Evolutionary conservation across 2,888 invertebrate species (phyloP).

Genomic region (Colostygia pectinataria): DNA sequence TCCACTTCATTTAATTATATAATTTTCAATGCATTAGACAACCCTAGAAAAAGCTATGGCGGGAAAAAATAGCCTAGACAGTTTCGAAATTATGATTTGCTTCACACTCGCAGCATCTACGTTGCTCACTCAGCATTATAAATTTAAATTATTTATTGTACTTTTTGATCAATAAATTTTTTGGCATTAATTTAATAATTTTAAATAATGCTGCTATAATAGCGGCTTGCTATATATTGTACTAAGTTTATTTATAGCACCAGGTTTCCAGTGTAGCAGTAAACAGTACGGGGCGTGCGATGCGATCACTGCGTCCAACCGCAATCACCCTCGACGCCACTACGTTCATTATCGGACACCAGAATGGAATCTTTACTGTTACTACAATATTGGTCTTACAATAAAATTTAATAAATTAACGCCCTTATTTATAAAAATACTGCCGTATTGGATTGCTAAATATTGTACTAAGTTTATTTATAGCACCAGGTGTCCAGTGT

Average conservation of each 20-base stretch:
- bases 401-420: no score
- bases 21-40: no score
- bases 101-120: conserved; percentile 26
- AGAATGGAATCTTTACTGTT: neutral
- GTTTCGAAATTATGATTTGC: conserved; percentile 31
- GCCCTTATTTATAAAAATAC: no score
- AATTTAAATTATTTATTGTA: no score
- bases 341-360: conserved; percentile 19
- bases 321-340: conserved; percentile 14
- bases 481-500: neutral
- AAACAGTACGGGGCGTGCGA: conserved; percentile 20
- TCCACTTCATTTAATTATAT: no score
- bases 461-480: neutral
- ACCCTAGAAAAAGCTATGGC: conserved; percentile 23
- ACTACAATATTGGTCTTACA: conserved; percentile 4
- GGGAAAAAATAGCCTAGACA: conserved; percentile 26
- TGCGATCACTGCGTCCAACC: conserved; percentile 20
- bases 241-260: neutral
- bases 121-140: conserved; percentile 18
- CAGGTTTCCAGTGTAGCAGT: conserved; percentile 8
- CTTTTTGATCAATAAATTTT: no score
- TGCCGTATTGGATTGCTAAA: no score
- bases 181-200: no score
- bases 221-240: no score
- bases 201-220: no score